phyloP scores from a whole-genome alignment of 2,888 invertebrate genomes.

The Tipula lateralis region DNA sequence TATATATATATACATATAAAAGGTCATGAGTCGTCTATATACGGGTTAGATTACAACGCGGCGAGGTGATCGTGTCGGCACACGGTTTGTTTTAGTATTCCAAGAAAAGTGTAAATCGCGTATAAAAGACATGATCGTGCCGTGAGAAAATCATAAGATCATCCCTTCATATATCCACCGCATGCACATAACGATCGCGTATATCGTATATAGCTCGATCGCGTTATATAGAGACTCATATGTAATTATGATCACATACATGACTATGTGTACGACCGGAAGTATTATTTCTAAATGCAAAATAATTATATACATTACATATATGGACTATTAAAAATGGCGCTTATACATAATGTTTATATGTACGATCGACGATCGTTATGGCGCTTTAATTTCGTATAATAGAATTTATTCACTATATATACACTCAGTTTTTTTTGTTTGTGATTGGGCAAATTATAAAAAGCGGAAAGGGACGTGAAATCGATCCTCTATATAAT shows the following conservation, averaged over 20 bases:
- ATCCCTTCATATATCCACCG: background rate
- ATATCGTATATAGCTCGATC: background rate
- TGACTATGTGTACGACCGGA: background rate
- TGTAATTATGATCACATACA: constrained; percentile 4
- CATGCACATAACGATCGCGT: background rate
- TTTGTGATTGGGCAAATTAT: background rate
- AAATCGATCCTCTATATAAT: constrained; percentile 15
- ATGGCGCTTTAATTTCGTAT: background rate
- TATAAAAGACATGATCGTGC: background rate
- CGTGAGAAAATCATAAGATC: constrained; percentile 2
- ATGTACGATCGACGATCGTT: background rate
- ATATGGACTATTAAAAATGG: background rate
- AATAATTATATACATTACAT: background rate
- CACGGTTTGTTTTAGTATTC: background rate
- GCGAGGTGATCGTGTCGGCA: constrained; percentile 6
- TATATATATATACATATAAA: too few relatives aligned
- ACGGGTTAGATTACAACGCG: background rate
- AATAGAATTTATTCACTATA: background rate
- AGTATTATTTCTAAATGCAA: constrained; percentile 24
- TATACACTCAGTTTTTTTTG: background rate
- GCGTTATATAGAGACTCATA: background rate
- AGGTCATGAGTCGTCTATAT: background rate
- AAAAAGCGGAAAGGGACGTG: constrained; percentile 8
- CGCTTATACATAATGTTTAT: background rate
- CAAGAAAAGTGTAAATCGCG: background rate